Evolutionary conservation across 2,113 vertebrate species (phyloP).

Genomic region (Gadus chalcogrammus): DNA sequence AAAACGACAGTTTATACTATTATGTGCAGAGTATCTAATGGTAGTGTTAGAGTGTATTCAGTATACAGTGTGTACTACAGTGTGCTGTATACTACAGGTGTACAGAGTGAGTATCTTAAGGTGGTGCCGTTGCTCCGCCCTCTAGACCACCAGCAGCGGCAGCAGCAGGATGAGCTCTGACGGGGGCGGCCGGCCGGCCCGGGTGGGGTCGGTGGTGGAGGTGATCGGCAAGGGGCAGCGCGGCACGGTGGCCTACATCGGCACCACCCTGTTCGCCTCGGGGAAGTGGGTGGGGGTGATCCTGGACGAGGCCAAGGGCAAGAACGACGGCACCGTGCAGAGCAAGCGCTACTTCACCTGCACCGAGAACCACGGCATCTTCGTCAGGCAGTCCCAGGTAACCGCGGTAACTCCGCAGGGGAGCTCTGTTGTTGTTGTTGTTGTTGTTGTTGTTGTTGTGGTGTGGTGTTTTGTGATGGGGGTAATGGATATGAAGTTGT

Average conservation of each 20-base stretch:
- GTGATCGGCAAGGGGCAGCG: conserved; percentile 95
- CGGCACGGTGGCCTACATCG: conserved; percentile 92
- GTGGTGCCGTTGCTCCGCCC: neutral
- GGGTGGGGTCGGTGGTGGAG: conserved; percentile 91
- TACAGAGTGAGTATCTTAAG: neutral
- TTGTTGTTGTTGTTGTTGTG: too few relatives aligned
- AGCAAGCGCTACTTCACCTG: conserved; percentile 94
- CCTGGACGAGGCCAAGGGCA: conserved; percentile 92
- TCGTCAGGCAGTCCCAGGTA: conserved; percentile 97
- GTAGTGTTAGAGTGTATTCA: too few relatives aligned
- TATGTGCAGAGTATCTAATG: too few relatives aligned
- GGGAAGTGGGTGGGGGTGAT: conserved; percentile 98
- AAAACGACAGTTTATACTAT: too few relatives aligned
- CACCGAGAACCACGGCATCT: conserved; percentile 91
- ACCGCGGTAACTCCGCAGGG: too few relatives aligned
- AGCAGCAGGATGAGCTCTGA: conserved; percentile 90
- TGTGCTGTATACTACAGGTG: too few relatives aligned
- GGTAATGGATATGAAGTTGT: too few relatives aligned
- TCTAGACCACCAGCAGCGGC: conserved; percentile 78
- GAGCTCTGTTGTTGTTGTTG: too few relatives aligned
- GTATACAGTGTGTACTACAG: too few relatives aligned
- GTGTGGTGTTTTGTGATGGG: too few relatives aligned
- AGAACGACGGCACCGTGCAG: conserved; percentile 96
- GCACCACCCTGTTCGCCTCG: conserved; percentile 90
- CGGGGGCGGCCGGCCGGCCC: conserved; percentile 77